Conservation (phyloP, 1,140 invertebrate species). For the Scaptomyza pallida region DNA sequence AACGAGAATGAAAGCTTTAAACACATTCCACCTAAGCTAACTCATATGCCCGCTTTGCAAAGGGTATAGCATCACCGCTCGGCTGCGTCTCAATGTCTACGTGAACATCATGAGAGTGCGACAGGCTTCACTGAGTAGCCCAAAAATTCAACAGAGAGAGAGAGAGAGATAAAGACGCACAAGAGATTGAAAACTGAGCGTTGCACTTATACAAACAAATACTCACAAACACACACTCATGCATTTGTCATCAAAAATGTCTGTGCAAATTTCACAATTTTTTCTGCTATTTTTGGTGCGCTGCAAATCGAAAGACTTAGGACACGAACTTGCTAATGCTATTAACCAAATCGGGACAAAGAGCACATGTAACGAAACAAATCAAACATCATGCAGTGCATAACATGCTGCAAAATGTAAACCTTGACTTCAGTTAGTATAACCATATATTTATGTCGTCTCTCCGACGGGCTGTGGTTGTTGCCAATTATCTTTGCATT, state of each 20-base stretch:
- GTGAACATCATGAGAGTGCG: slow-evolving; percentile 28
- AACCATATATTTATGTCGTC: neutral
- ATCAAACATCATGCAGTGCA: neutral
- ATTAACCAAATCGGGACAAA: slow-evolving; percentile 1
- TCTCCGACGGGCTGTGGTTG: neutral
- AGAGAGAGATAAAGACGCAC: neutral
- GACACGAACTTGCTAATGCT: slow-evolving; percentile 33
- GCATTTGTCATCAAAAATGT: slow-evolving; percentile 21
- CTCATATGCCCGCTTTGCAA: slow-evolving; percentile 11
- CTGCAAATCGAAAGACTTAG: slow-evolving; percentile 43
- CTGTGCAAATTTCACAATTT: slow-evolving; percentile 17
- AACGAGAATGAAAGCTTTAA: no score
- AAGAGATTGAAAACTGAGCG: neutral
- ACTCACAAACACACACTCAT: neutral
- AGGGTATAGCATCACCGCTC: slow-evolving; percentile 22
- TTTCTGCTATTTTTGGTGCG: neutral
- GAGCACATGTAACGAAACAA: neutral
- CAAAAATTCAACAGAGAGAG: neutral
- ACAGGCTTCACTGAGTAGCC: slow-evolving; percentile 50
- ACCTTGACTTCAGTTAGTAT: slow-evolving; percentile 32
- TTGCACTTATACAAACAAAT: neutral
- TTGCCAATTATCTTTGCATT: neutral
- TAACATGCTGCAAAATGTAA: slow-evolving; percentile 1
- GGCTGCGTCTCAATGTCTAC: slow-evolving; percentile 10
- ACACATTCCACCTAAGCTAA: neutral